phyloP scores from a whole-genome alignment of 2,797 vertebrate species.

The Leptoclinus maculatus region DNA sequence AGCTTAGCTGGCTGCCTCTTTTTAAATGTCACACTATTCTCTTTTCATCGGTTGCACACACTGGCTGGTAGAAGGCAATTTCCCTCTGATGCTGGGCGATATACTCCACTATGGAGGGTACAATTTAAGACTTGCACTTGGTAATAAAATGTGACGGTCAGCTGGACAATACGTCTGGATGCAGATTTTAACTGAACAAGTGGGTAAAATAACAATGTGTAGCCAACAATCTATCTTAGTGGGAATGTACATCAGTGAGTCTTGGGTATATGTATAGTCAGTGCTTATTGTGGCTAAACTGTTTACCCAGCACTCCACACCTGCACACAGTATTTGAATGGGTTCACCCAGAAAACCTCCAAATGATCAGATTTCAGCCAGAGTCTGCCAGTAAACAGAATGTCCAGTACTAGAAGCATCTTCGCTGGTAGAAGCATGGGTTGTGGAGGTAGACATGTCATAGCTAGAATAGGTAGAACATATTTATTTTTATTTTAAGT shows the following conservation, averaged over 20 bases:
- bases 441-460: neutral
- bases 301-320: neutral
- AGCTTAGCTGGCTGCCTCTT: constrained; percentile 38
- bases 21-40: constrained; percentile 56
- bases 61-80: neutral
- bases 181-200: neutral
- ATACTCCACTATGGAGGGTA: constrained; percentile 4
- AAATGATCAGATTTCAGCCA: neutral
- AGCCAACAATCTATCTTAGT: neutral
- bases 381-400: neutral
- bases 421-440: neutral
- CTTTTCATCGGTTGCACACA: constrained; percentile 40
- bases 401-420: neutral
- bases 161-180: neutral
- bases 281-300: neutral
- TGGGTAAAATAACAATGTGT: neutral
- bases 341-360: neutral
- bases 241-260: neutral
- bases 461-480: neutral
- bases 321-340: neutral
- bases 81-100: constrained; percentile 22
- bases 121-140: neutral
- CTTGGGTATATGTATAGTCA: neutral
- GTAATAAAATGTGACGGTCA: neutral
- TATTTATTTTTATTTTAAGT: neutral